A percentile compares a stretch with the other conserved stretches of the same genome.
Conservation (phyloP, 2,888 invertebrate genomes). For the Taphrorychus bicolor region DNA sequence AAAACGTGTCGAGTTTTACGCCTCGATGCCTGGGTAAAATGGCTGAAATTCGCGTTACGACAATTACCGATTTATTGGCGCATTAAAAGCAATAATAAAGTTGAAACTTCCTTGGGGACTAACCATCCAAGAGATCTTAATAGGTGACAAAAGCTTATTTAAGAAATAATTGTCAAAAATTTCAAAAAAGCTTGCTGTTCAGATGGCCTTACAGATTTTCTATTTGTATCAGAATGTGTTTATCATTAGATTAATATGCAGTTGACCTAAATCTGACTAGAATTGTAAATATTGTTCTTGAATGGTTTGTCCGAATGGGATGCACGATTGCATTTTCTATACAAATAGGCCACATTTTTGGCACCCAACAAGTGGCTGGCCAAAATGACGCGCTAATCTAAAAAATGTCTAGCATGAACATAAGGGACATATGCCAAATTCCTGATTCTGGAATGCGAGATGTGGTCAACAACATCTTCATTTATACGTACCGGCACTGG, state of each 20-base stretch:
- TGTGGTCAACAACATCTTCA: neutral
- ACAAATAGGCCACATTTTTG: slow-evolving; percentile 29
- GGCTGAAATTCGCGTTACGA: neutral
- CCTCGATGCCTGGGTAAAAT: neutral
- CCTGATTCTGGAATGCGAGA: slow-evolving; percentile 30
- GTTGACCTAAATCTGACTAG: neutral
- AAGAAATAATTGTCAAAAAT: no score
- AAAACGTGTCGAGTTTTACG: slow-evolving; percentile 5
- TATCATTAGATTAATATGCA: neutral
- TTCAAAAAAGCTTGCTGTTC: no score
- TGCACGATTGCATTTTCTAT: neutral
- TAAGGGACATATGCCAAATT: slow-evolving; percentile 35
- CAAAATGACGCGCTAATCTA: slow-evolving; percentile 24
- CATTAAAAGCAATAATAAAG: neutral
- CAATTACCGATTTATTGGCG: neutral
- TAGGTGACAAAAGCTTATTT: no score
- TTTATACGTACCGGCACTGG: neutral
- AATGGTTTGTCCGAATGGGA: neutral
- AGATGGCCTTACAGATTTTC: neutral
- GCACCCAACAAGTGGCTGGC: slow-evolving; percentile 17
- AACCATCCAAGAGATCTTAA: no score
- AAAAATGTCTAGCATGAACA: slow-evolving; percentile 33
- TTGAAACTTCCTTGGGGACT: neutral
- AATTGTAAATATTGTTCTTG: neutral
- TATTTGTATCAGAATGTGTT: neutral